phyloP scores from a whole-genome alignment of 2,113 vertebrate species.

The Cyanoramphus novaezelandiae region DNA sequence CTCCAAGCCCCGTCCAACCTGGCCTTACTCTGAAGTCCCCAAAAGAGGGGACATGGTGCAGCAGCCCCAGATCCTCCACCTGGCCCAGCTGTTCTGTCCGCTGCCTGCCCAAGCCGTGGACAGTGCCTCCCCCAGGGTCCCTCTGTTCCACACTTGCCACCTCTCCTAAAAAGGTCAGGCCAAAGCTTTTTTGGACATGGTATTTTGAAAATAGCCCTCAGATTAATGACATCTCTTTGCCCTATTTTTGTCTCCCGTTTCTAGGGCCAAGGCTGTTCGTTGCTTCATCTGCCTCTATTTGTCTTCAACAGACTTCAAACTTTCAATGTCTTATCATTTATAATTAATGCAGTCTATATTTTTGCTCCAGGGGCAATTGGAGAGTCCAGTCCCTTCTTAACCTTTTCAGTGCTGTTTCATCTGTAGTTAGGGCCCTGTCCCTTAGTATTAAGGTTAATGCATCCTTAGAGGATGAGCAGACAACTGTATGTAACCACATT shows the following conservation, averaged over 20 bases:
- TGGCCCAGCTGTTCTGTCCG: accelerated
- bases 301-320: background rate
- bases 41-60: accelerated
- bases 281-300: background rate
- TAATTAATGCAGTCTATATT: background rate
- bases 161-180: background rate
- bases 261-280: background rate
- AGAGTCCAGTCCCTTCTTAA: background rate
- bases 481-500: accelerated
- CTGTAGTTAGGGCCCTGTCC: background rate
- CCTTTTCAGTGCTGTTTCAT: background rate
- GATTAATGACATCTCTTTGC: background rate
- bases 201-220: background rate
- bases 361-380: background rate
- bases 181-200: background rate
- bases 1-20: background rate
- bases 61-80: background rate
- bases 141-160: background rate
- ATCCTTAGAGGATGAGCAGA: background rate
- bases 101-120: background rate
- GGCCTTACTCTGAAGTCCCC: background rate
- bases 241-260: conserved; percentile 20
- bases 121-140: background rate
- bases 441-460: background rate
- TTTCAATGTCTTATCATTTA: background rate